These are phyloP conservation scores for Mamestra brassicae DNA, from an alignment of 2,888 invertebrate genomes.

Conservation along the genomic window DNA sequence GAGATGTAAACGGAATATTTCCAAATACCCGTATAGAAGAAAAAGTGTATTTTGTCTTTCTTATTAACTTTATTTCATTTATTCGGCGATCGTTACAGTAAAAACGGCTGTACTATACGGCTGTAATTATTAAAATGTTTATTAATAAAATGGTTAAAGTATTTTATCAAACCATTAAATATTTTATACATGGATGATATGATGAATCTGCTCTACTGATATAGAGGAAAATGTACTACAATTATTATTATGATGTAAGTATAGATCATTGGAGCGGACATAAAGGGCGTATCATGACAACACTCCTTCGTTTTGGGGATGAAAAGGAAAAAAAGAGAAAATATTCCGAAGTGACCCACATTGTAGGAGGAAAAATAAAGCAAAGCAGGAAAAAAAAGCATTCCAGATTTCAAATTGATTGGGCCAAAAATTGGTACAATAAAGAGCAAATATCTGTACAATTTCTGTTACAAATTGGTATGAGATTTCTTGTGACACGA, in stretches of 20 bases:
- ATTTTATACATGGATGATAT: not conserved
- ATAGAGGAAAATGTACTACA: conserved; percentile 47
- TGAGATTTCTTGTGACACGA: conserved; percentile 45
- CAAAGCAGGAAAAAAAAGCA: conserved; percentile 57
- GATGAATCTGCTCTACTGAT: not conserved
- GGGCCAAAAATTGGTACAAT: conserved; percentile 63
- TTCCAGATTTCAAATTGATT: conserved; percentile 65
- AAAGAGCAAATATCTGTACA: conserved; percentile 59
- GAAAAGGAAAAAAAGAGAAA: conserved; percentile 53
- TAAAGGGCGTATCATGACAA: conserved; percentile 62
- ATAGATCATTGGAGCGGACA: conserved; percentile 55
- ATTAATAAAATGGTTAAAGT: not conserved
- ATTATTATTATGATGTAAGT: conserved; percentile 51
- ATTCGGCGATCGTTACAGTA: conserved; percentile 1
- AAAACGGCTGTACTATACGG: not conserved
- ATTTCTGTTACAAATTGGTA: conserved; percentile 57
- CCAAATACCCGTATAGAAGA: conserved; percentile 18
- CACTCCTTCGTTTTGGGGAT: conserved; percentile 47
- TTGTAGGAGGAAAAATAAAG: conserved; percentile 55
- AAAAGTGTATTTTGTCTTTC: conserved; percentile 17
- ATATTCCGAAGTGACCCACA: conserved; percentile 60
- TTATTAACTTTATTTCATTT: not conserved
- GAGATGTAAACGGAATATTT: conserved; percentile 44
- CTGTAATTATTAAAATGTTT: not conserved
- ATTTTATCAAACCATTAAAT: not conserved